Conservation (phyloP, 2,113 vertebrate genomes). For the Chloropsis hardwickii region DNA sequence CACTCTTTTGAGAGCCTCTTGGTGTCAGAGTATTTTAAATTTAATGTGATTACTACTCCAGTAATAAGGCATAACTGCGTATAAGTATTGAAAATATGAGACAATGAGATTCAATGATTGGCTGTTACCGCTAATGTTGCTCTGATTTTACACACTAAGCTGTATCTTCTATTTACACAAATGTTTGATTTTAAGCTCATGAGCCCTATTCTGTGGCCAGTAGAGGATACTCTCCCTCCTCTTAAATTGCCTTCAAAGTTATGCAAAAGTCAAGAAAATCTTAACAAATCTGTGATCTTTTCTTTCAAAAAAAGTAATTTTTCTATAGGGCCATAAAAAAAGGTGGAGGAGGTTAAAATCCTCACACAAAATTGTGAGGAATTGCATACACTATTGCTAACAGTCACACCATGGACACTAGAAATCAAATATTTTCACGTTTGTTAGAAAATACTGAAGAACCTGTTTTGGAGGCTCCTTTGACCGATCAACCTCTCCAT, state of each 20-base stretch:
- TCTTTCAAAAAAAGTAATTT: neutral
- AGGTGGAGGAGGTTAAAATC: rapidly evolving
- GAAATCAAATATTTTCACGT: neutral
- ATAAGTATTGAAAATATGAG: neutral
- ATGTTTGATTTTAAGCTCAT: neutral
- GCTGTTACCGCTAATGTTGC: neutral
- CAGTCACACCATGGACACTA: neutral
- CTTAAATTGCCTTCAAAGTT: neutral
- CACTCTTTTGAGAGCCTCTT: neutral
- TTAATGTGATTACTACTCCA: neutral
- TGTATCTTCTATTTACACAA: neutral
- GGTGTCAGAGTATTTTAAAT: neutral
- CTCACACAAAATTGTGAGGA: neutral
- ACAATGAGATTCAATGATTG: neutral
- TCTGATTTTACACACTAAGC: neutral
- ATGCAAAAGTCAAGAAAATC: neutral
- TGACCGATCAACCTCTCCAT: neutral
- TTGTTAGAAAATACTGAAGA: neutral
- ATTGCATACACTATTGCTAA: neutral
- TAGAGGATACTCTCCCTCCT: neutral
- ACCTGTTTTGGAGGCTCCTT: neutral
- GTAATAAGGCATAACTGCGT: neutral
- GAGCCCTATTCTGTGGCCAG: neutral
- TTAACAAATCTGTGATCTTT: neutral
- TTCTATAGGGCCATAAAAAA: neutral